Evolutionary conservation across 92 coral and sea anemone genomes (phyloP), one percentile per base, ranked within the genome.

Genomic region (Muricea muricata): DNA sequence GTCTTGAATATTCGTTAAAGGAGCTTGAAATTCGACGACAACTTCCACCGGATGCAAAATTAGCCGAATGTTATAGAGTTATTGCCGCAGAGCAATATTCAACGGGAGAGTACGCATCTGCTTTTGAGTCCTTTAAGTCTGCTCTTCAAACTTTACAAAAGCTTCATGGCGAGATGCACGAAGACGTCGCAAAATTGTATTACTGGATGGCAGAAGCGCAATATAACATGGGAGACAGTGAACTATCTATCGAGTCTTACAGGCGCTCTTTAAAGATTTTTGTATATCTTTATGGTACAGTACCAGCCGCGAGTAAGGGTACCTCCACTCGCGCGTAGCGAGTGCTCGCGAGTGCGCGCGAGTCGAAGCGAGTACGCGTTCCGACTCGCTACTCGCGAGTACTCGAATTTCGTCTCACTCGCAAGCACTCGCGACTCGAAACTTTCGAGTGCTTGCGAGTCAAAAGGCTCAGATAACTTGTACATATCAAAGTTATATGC

Each of bases 151-250:
- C 29, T 8, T 26, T 31, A 26, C 25, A 2, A 12, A 18, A 48
- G 47, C 47, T 61, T 5, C 71, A 63, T 30, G 79, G 75, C 26
- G 74, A 86, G 29, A 63, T 58, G 45, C 85, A 78, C 39, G 73
- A 52, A 56, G 46, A 34, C 17, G 48, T 73, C 6, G 89, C 89
- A 0, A 30, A 54, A 26, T 41, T 2, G 18, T 86, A 86, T 72
- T 3, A 31, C 7, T 10, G 39, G 1, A 65, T 54, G 6, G 90
- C 74, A 6, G 45, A 21, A 3, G 65, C n/a, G 28, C 75, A 79
- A 33, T 0, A 63, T 40, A 4, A 35, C 26, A 48, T 47, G 12
- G 65, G 48, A 33, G 57, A 79, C 73, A 3, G 55, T 69, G 23
- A 39, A 35, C 23, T 55, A 57, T 30, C 57, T 61, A 46, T 78